Base-by-base conservation (phyloP, 2,888 invertebrate genomes). In the Actias luna region DNA sequence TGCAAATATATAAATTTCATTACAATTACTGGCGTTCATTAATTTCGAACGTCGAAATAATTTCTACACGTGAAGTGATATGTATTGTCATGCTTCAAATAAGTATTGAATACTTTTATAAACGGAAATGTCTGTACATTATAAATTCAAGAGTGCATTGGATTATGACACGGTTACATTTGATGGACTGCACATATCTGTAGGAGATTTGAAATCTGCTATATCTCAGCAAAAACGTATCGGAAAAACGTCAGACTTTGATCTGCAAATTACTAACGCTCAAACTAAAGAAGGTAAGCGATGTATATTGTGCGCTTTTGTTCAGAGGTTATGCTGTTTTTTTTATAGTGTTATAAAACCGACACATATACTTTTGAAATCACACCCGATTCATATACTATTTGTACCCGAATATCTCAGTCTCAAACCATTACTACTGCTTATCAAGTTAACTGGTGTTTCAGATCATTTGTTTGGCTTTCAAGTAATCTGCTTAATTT, bases 161-260 rank as follows among this genome's bases (percentile, higher is more conserved):
- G 98, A 99, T 87, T 98, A 97, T 93, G 98, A 99, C 85, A 99
- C 99, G 10, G 96, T 99, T 68, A 98, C 98, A 46, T 99, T 99
- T 86, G 99, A 99, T 94, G 99, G 99, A 65, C 94, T 99, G 65
- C 97, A 98, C 86, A 99, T 99, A 81, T 98, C 98, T 57, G 97
- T 99, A 72, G 96, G 96, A 58, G 99, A 99, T 85, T 93, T 99
- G 70, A 99, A 99, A 90, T 96, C 98, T 79, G 96, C 97, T 62
- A 99, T 99, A 75, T 95, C 98, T 67, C 97, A 98, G 78, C 98
- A 99, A 87, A 99, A 99, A 87, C 95, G 98, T 63, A 96, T 99
- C 77, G 98, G 98, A 62, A 98, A 98, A 87, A 96, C 96, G 67
- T 96, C 97, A 0, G 98, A 99, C 89, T 99, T 99, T 87, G 99